Base-by-base conservation (phyloP, 2,113 vertebrate genomes). In the Paedocypris sp. region DNA sequence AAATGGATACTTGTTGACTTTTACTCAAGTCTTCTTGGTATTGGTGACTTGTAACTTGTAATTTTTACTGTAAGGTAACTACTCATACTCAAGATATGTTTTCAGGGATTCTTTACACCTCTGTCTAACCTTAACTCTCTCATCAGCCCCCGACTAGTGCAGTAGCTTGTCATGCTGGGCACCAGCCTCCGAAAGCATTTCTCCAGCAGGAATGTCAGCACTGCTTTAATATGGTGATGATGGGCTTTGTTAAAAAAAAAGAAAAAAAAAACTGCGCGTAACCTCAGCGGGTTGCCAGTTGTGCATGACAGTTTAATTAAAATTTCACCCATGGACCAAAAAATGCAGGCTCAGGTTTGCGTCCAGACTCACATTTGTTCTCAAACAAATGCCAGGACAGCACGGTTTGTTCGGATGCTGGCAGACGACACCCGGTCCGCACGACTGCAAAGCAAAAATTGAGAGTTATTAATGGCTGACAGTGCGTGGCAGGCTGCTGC, bases 391-490 rank as follows among this genome's bases (percentile, higher is more conserved):
- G 38, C 13, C 11, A 43, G 43, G 58, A 32, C 48, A 32, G 28
- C 18, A 20, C 15, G 11, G 29, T 35, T 68, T 60, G 57, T 74
- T 67, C 48, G 46, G 29, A 33, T 54, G 57, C 58, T 71, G 52
- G 43, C 58, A 32, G 52, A 23, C 47, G 39, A 66, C 48, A 58
- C 36, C 36, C 49, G 36, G 38, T 16, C 39, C n/a, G 32, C 5
- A 16, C 10, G 19, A 20, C 43, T 29, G 47, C 23, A 33, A 39
- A 54, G 69, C 31, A 59, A 26, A 53, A 67, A 68, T 53, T 22
- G 48, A 48, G 42, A 48, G 56, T 71, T 73, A 75, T 75, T 73
- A 68, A 73, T 73, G 66, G 49, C 45, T 69, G 71, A 57, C 65
- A 57, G 68, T 54, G 69, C 38, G 16, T 65, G 61, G 28, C 63